Evolutionary conservation across 2,888 invertebrate species (phyloP), one percentile per base, ranked within the genome.

Genomic region (Luperina testacea): DNA sequence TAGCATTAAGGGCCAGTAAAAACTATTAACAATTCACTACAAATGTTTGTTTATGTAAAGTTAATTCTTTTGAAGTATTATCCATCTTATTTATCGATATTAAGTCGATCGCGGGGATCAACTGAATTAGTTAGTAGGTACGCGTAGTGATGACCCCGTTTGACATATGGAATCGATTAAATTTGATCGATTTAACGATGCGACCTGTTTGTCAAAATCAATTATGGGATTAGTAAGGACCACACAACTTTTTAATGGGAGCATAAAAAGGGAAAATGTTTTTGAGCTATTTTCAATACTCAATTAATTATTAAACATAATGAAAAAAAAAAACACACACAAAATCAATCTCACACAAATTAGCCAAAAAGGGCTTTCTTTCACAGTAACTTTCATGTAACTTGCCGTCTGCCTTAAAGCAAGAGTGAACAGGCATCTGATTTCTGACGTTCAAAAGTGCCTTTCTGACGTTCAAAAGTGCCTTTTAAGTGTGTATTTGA

Each of bases 21-120:
- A 94, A 93, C 92, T 92, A 92, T 92, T 92, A 93, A 92, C 88
- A 90, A 85, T 91, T 79, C 78, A 85, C 84, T 88, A 91, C 90
- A 88, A 90, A 85, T 93, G 91, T 94, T 93, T 93, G 92, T 93
- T 92, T 91, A 87, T 85, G 89, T 88, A 79, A 85, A 84, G 87
- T 86, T 88, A 84, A 87, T 82, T 85, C 84, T 84, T 88, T 85
- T 83, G 69, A 87, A 68, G 86, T 80, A 87, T 83, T 85, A 86
- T 82, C 75, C 83, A 85, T 89, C 87, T 86, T 84, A 72, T 88
- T 87, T 86, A 89, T 89, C 87, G 89, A 90, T 89, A 87, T 76
- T 82, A 86, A 87, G 83, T 88, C 89, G 85, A 88, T 90, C 87
- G 83, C 69, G 81, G 87, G 89, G 90, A 90, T 91, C 87, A 83